A percentile compares a stretch with the other conserved stretches of the same genome.
Conservation (phyloP, 2,888 invertebrate species). For the Lithophane semibrunnea region DNA sequence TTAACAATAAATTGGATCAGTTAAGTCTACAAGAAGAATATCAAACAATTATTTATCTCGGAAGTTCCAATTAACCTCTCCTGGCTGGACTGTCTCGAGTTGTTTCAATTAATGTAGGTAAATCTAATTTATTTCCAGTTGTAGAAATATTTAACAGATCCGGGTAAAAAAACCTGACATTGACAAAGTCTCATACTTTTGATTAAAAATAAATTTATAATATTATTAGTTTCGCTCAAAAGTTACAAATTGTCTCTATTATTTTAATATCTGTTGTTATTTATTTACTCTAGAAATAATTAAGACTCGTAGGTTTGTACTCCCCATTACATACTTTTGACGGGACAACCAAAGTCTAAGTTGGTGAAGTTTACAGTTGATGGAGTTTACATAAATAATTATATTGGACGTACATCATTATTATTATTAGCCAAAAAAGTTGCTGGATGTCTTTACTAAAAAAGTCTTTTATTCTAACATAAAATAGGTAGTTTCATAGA, state of each 20-base stretch:
- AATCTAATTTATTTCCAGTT: slow-evolving; percentile 18
- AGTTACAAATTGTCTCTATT: background rate
- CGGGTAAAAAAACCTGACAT: background rate
- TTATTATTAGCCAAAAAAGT: background rate
- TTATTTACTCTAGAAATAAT: background rate
- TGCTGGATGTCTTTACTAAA: background rate
- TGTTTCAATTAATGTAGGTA: slow-evolving; percentile 45
- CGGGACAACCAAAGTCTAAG: background rate
- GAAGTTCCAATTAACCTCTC: slow-evolving; percentile 39
- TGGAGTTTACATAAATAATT: no score
- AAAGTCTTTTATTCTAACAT: no score
- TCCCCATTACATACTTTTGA: no score
- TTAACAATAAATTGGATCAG: slow-evolving; percentile 39
- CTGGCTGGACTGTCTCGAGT: slow-evolving; percentile 29
- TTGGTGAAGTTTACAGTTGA: background rate
- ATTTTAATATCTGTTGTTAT: background rate
- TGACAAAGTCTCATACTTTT: background rate
- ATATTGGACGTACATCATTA: no score
- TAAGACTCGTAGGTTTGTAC: background rate
- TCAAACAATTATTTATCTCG: slow-evolving; percentile 51
- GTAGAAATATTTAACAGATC: slow-evolving; percentile 22
- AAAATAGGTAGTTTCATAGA: no score
- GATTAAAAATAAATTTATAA: no score
- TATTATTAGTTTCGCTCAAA: background rate
- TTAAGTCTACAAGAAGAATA: slow-evolving; percentile 42